These are phyloP conservation scores for Pantelozetes paolii DNA, from an alignment of 2,888 invertebrate species.

Conservation along the genomic window DNA sequence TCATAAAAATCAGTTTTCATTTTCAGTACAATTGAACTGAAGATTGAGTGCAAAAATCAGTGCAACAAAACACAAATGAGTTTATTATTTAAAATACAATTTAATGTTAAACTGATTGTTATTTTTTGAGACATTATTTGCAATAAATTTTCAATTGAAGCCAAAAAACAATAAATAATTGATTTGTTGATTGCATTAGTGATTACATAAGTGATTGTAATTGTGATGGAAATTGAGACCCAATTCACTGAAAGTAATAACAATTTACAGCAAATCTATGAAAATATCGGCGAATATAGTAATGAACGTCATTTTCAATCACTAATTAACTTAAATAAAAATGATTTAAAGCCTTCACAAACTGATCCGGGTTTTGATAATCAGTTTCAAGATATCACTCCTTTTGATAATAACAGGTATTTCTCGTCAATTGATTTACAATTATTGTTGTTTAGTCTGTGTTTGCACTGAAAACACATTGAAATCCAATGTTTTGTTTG, in stretches of 20 bases:
- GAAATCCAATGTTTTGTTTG: too few species aligned
- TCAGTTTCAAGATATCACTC: not conserved
- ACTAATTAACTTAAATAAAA: not conserved
- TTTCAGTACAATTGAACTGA: too few species aligned
- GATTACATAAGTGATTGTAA: not conserved
- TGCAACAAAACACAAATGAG: too few species aligned
- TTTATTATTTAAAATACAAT: too few species aligned
- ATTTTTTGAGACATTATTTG: too few species aligned
- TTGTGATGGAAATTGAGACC: conserved; percentile 6
- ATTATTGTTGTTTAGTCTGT: too few species aligned
- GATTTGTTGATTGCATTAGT: too few species aligned
- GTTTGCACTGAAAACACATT: not conserved
- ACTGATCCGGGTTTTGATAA: not conserved
- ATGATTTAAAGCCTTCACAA: not conserved
- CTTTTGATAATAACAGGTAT: conserved; percentile 6
- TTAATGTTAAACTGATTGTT: too few species aligned
- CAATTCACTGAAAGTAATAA: not conserved
- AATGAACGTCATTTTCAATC: not conserved
- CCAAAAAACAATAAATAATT: too few species aligned
- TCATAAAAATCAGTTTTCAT: too few species aligned
- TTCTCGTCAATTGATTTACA: not conserved
- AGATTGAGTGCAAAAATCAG: too few species aligned
- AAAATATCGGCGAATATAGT: conserved; percentile 14
- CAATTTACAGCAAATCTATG: not conserved
- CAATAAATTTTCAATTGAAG: too few species aligned